Conservation (phyloP, 2,888 invertebrate genomes). For the Eupithecia insigniata region DNA sequence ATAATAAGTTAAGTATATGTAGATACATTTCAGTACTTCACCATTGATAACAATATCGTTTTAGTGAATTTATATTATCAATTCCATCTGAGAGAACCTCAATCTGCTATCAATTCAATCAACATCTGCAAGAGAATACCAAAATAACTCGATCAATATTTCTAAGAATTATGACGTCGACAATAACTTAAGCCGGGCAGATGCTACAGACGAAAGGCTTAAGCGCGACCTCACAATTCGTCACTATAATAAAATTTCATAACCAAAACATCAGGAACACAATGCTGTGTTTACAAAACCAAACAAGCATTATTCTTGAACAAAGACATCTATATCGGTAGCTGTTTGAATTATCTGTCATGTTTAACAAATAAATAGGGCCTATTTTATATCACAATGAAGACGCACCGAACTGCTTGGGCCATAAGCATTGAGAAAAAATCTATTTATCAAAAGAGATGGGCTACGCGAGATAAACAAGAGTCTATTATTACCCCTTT, state of each 20-base stretch:
- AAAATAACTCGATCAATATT: conserved; percentile 51
- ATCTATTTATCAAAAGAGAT: conserved; percentile 79
- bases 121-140: conserved; percentile 34
- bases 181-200: conserved; percentile 59
- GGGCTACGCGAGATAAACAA: conserved; percentile 73
- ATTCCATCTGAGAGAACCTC: conserved; percentile 2
- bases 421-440: conserved; percentile 72
- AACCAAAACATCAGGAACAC: conserved; percentile 78
- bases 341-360: conserved; percentile 77
- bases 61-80: neutral
- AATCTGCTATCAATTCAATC: conserved; percentile 31
- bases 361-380: conserved; percentile 81
- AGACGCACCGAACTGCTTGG: conserved; percentile 66
- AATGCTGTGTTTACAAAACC: conserved; percentile 73
- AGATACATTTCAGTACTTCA: neutral
- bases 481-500: conserved; percentile 78
- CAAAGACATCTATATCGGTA: conserved; percentile 81
- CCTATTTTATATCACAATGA: conserved; percentile 78
- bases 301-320: conserved; percentile 71
- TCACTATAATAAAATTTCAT: conserved; percentile 79
- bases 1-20: too few relatives aligned
- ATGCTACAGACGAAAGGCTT: conserved; percentile 72
- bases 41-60: neutral
- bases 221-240: conserved; percentile 76
- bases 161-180: conserved; percentile 58